phyloP scores from a whole-genome alignment of 2,113 vertebrate species.

The Phalacrocorax pelagicus region DNA sequence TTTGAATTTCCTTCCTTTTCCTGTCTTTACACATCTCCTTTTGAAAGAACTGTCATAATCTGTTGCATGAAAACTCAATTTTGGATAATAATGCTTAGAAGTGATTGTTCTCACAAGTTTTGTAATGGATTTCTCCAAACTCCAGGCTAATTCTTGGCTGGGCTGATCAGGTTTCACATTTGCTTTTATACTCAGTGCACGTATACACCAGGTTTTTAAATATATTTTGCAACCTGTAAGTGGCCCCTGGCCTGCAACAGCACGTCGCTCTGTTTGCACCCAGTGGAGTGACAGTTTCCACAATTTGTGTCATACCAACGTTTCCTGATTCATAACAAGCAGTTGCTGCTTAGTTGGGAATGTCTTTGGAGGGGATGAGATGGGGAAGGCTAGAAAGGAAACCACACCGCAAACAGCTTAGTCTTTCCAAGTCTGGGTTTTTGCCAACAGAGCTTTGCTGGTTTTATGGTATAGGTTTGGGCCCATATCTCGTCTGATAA shows the following conservation, averaged over 20 bases:
- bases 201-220: not conserved
- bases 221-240: not conserved
- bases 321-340: not conserved
- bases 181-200: not conserved
- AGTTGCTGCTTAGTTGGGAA: not conserved
- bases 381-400: not conserved
- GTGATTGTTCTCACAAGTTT: not conserved
- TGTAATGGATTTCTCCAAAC: not conserved
- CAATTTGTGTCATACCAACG: not conserved
- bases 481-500: not conserved
- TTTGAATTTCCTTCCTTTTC: not conserved
- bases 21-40: not conserved
- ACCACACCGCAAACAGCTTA: not conserved
- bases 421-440: not conserved
- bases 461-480: not conserved
- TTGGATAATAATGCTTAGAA: not conserved
- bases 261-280: accelerated
- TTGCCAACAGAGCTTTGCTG: not conserved
- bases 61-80: not conserved
- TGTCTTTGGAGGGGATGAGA: not conserved
- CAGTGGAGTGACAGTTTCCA: not conserved
- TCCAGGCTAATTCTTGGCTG: not conserved
- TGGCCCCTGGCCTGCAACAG: not conserved
- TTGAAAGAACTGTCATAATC: not conserved
- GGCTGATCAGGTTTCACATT: not conserved